phyloP scores from a whole-genome alignment of 2,888 invertebrate genomes.

The Ellobium chinense region DNA sequence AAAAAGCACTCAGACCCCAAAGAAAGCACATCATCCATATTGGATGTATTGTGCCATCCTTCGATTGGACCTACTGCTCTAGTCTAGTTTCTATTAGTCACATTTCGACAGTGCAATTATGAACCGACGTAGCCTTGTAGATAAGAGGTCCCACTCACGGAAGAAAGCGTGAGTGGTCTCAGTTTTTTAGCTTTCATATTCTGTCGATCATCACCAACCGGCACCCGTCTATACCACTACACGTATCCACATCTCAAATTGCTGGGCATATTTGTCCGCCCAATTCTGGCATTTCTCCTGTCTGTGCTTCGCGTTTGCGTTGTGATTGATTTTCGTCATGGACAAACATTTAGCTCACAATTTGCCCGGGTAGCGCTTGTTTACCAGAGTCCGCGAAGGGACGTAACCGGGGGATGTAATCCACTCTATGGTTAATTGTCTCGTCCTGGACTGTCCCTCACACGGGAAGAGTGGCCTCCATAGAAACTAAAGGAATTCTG shows the following conservation, averaged over 20 bases:
- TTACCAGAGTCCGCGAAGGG: neutral
- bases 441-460: too few species aligned
- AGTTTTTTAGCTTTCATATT: too few species aligned
- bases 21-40: too few species aligned
- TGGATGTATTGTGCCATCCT: too few species aligned
- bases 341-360: neutral
- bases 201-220: neutral
- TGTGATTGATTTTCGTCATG: neutral
- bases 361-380: neutral
- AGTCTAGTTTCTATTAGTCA: too few species aligned
- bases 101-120: too few species aligned
- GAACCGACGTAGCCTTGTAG: too few species aligned
- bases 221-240: too few species aligned
- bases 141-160: too few species aligned
- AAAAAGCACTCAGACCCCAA: too few species aligned
- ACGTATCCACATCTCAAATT: neutral
- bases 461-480: neutral
- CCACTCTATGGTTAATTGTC: neutral
- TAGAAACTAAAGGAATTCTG: neutral
- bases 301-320: neutral
- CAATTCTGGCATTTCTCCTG: neutral
- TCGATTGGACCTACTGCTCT: too few species aligned
- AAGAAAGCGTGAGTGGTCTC: too few species aligned
- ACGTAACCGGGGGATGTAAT: neutral
- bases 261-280: neutral